Evolutionary conservation across 2,888 invertebrate species (phyloP).

Genomic region (Acanthoscelides obtectus): DNA sequence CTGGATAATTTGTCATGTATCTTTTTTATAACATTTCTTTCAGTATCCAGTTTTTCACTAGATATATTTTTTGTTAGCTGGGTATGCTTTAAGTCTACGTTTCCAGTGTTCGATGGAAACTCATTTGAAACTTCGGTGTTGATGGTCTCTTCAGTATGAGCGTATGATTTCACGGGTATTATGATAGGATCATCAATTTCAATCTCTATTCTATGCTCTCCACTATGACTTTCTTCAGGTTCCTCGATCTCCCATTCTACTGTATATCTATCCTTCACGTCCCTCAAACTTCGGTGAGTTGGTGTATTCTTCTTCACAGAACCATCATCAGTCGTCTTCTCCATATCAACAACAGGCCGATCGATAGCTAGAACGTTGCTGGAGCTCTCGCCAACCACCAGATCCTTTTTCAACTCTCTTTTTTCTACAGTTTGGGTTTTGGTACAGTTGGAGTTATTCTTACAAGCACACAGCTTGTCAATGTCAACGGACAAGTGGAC

Average conservation of each 20-base stretch:
- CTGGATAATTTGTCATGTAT: not conserved
- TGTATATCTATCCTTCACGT: not conserved
- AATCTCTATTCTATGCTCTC: not conserved
- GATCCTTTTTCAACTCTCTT: constrained; percentile 24
- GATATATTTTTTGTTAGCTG: not conserved
- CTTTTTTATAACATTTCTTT: not conserved
- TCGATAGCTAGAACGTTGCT: no score
- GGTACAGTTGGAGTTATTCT: constrained; percentile 29
- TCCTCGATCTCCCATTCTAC: not conserved
- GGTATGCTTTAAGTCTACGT: not conserved
- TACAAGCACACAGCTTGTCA: constrained; percentile 40
- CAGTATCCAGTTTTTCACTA: not conserved
- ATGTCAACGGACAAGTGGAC: constrained; percentile 42
- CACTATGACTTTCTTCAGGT: not conserved
- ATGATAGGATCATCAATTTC: not conserved
- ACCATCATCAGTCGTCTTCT: not conserved
- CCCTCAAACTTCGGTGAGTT: not conserved
- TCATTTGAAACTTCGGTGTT: not conserved
- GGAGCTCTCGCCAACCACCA: constrained; percentile 1
- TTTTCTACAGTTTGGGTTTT: constrained; percentile 26
- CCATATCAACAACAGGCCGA: not conserved
- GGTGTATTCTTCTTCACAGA: not conserved
- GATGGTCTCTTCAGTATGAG: not conserved
- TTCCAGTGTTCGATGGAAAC: not conserved
- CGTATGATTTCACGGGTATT: not conserved